phyloP scores from a whole-genome alignment of 2,113 vertebrate species.

The Sula dactylatra region DNA sequence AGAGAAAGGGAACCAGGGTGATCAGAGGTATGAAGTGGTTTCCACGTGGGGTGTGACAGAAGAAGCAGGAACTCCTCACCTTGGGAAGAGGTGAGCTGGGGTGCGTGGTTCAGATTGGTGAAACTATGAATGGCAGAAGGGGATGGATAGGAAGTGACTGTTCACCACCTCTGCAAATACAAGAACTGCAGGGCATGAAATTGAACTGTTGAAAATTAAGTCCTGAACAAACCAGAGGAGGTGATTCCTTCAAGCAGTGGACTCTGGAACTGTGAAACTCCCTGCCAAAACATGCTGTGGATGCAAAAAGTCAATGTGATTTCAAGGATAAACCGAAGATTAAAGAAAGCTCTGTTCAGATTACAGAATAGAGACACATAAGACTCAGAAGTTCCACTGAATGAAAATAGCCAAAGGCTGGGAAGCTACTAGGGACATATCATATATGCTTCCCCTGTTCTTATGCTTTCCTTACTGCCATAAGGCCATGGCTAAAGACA shows the following conservation, averaged over 20 bases:
- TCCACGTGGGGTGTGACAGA: not conserved
- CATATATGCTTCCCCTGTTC: not conserved
- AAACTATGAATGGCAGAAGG: not conserved
- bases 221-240: not conserved
- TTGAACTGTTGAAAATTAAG: slow-evolving; percentile 15
- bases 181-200: slow-evolving; percentile 2
- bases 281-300: not conserved
- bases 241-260: not conserved
- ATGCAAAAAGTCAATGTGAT: not conserved
- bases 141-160: not conserved
- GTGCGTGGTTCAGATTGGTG: not conserved
- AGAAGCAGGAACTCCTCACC: not conserved
- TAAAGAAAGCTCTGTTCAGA: not conserved
- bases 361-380: not conserved
- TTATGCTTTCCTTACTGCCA: not conserved
- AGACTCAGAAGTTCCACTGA: not conserved
- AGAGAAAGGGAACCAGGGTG: not conserved
- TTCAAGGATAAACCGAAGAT: not conserved
- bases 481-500: not conserved
- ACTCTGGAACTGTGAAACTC: not conserved
- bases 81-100: not conserved
- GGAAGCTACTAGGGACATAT: not conserved
- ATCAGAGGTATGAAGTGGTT: not conserved
- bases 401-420: not conserved
- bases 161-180: not conserved